A percentile compares a stretch with the other conserved stretches of the same genome.
Conservation (phyloP, 2,888 invertebrate genomes). For the Hyposoter didymator region DNA sequence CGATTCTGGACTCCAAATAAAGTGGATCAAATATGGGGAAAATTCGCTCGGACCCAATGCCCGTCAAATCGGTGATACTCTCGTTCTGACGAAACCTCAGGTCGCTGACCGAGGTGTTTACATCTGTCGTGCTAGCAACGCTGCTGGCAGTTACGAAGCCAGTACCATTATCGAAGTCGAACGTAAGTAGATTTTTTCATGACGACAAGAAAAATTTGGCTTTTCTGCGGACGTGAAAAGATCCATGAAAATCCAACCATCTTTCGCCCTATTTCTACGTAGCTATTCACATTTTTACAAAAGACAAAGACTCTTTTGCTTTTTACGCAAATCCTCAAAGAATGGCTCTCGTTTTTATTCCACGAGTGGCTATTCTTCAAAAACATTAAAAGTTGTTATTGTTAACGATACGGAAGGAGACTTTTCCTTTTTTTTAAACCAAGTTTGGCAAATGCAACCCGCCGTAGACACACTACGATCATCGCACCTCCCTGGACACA, state of each 20-base stretch:
- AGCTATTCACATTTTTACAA: background rate
- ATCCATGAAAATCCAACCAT: background rate
- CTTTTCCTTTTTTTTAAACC: no score
- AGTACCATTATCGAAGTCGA: constrained; percentile 93
- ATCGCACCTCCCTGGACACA: no score
- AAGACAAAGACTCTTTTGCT: background rate
- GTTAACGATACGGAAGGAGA: no score
- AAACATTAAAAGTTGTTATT: no score
- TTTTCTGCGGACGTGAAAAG: background rate
- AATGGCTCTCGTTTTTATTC: background rate
- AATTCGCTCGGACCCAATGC: constrained; percentile 86
- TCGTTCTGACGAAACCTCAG: constrained; percentile 89
- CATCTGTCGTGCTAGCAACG: constrained; percentile 90
- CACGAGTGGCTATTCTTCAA: no score
- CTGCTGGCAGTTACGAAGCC: constrained; percentile 87
- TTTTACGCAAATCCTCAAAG: background rate
- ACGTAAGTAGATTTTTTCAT: constrained; percentile 86
- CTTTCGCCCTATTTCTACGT: background rate
- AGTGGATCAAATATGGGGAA: constrained; percentile 91
- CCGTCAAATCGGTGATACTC: constrained; percentile 87
- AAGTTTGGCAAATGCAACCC: no score
- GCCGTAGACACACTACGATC: no score
- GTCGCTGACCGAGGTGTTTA: constrained; percentile 93
- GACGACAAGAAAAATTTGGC: background rate
- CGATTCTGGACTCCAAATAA: constrained; percentile 89